These are phyloP conservation scores for Malaclemys terrapin DNA, from an alignment of 2,113 vertebrate genomes.

Conservation along the genomic window DNA sequence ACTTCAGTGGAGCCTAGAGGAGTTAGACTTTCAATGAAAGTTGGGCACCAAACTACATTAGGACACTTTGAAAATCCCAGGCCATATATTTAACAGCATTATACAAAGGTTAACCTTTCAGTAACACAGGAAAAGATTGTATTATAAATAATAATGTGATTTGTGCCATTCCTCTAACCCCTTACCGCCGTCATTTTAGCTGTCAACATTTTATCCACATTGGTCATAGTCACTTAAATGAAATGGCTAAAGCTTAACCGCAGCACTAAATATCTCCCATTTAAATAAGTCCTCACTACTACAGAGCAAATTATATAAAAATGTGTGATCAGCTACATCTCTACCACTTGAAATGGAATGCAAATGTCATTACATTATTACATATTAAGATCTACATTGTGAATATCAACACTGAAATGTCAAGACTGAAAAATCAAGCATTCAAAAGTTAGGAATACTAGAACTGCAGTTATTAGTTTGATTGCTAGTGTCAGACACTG, in stretches of 20 bases:
- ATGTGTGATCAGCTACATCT: neutral
- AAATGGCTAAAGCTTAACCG: neutral
- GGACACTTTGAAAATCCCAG: neutral
- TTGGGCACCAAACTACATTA: neutral
- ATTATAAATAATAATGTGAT: neutral
- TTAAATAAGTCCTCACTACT: neutral
- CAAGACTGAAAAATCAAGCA: neutral
- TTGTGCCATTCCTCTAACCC: neutral
- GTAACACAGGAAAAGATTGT: neutral
- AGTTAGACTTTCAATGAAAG: rapidly evolving
- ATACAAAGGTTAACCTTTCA: neutral
- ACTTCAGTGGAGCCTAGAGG: neutral
- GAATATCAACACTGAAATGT: neutral
- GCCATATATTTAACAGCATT: neutral
- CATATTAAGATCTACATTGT: neutral
- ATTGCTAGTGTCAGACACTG: neutral
- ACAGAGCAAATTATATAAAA: neutral
- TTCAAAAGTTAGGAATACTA: neutral
- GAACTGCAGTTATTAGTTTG: neutral
- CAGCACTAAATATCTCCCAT: neutral
- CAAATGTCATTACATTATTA: neutral
- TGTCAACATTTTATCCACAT: neutral
- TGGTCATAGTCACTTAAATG: neutral
- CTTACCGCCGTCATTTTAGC: neutral
- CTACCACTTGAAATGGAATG: neutral